A percentile compares a stretch with the other conserved stretches of the same genome.
These are phyloP conservation scores for Sebastes steindachneri DNA, from an alignment of 2,797 vertebrate genomes.

Conservation along the genomic window DNA sequence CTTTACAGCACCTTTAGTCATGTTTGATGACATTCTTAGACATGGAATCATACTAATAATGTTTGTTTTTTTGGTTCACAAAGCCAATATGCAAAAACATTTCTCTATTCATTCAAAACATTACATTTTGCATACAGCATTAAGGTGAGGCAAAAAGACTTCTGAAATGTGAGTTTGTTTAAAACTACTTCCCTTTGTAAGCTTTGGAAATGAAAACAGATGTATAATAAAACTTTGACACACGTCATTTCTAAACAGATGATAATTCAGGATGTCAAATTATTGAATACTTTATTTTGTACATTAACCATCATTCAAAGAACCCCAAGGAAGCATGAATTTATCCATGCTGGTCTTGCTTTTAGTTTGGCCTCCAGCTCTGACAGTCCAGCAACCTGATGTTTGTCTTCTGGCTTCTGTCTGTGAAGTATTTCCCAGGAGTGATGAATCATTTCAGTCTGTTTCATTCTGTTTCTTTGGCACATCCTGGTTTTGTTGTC, in stretches of 20 bases:
- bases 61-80: not conserved
- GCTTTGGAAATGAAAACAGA: not conserved
- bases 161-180: not conserved
- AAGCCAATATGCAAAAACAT: not conserved
- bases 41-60: not conserved
- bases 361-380: not conserved
- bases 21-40: not conserved
- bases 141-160: not conserved
- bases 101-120: not conserved
- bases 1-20: not conserved
- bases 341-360: not conserved
- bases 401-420: not conserved
- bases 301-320: conserved; percentile 21
- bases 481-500: conserved; percentile 41
- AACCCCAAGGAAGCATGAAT: not conserved
- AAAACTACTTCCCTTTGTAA: not conserved
- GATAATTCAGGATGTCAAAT: not conserved
- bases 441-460: conserved; percentile 20
- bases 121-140: not conserved
- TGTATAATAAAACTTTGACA: not conserved
- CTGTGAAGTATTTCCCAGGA: not conserved
- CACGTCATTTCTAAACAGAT: not conserved
- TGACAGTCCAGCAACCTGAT: conserved; percentile 19
- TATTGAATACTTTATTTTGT: conserved; percentile 46
- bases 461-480: conserved; percentile 44